phyloP scores from a whole-genome alignment of 2,113 vertebrate species.

The Tor tambroides region DNA sequence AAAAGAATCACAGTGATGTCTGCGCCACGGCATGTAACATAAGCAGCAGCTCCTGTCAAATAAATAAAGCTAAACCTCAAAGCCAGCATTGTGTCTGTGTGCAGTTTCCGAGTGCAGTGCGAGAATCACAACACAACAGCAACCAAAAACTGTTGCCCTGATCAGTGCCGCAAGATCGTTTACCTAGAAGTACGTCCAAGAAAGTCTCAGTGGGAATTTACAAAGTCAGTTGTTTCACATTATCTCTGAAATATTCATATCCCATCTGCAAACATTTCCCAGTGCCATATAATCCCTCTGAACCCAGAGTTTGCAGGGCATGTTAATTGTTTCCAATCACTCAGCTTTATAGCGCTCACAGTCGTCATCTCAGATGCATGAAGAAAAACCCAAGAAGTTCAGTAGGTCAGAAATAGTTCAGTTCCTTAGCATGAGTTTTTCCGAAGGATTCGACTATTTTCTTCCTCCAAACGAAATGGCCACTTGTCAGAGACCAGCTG shows the following conservation, averaged over 20 bases:
- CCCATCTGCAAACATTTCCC: slow-evolving; percentile 28
- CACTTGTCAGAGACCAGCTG: slow-evolving; percentile 50
- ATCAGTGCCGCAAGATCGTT: neutral
- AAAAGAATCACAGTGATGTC: slow-evolving; percentile 2
- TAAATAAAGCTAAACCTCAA: slow-evolving; percentile 49
- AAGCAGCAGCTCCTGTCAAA: slow-evolving; percentile 39
- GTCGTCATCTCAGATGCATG: slow-evolving; percentile 41
- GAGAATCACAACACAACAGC: slow-evolving; percentile 18
- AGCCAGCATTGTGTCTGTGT: slow-evolving; percentile 28
- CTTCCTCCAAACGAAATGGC: slow-evolving; percentile 47
- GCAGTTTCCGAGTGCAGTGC: neutral
- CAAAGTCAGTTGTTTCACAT: slow-evolving; percentile 36
- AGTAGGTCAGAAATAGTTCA: slow-evolving; percentile 60
- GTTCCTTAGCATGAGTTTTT: slow-evolving; percentile 44
- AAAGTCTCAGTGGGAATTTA: slow-evolving; percentile 16
- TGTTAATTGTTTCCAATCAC: slow-evolving; percentile 22
- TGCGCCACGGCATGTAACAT: neutral
- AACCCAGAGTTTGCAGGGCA: slow-evolving; percentile 5
- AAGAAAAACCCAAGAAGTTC: slow-evolving; percentile 52
- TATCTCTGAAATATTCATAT: slow-evolving; percentile 10
- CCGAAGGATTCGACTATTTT: slow-evolving; percentile 7
- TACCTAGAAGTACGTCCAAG: slow-evolving; percentile 14
- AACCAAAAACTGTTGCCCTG: slow-evolving; percentile 1
- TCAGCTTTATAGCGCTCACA: slow-evolving; percentile 33
- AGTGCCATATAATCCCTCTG: slow-evolving; percentile 5